Evolutionary conservation across 2,113 vertebrate genomes (phyloP).

Genomic region (Macaca fascicularis): DNA sequence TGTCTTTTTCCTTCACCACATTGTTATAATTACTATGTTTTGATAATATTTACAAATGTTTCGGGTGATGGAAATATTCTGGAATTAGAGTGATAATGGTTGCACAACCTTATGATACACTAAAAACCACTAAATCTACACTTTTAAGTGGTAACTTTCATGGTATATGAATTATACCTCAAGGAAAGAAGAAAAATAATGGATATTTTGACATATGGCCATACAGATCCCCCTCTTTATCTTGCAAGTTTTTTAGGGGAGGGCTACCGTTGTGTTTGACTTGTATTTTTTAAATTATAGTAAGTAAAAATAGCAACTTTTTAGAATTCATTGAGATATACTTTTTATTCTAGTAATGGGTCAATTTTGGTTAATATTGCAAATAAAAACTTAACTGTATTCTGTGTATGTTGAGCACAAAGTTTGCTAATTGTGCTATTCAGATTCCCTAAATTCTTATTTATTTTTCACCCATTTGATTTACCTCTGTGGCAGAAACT

Average conservation of each 20-base stretch:
- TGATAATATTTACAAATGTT: background rate
- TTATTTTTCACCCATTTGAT: constrained; percentile 28
- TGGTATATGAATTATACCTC: background rate
- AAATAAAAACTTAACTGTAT: constrained; percentile 19
- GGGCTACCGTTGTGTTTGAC: background rate
- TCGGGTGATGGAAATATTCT: background rate
- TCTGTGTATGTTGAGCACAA: background rate
- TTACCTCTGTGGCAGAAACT: background rate
- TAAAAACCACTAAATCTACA: background rate
- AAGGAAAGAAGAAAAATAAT: background rate
- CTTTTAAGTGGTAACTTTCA: constrained; percentile 22
- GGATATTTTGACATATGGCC: background rate
- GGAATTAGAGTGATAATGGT: background rate
- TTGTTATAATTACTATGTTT: background rate
- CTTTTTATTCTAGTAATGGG: background rate
- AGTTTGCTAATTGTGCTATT: background rate
- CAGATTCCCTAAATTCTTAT: background rate
- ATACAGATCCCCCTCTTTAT: background rate
- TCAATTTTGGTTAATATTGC: constrained; percentile 22
- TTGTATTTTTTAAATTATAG: background rate
- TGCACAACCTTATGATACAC: background rate
- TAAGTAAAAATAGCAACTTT: background rate
- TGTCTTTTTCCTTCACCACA: background rate
- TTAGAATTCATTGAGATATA: background rate
- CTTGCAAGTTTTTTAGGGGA: background rate